These are phyloP conservation scores for Bellardia pandia DNA, from an alignment of 2,888 invertebrate genomes.

Conservation along the genomic window DNA sequence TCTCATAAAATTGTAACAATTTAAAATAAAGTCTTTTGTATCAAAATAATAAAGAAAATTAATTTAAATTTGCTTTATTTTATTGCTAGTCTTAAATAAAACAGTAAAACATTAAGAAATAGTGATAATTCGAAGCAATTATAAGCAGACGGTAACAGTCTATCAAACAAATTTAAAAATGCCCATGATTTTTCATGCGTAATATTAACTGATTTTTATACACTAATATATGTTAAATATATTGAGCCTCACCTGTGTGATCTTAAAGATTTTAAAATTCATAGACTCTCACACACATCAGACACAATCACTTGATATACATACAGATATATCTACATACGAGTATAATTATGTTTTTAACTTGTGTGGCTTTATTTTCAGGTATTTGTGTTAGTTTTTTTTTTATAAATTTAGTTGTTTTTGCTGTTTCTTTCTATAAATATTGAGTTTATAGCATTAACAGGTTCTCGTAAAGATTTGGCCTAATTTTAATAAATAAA, in stretches of 20 bases:
- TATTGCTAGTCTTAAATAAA: too few relatives aligned
- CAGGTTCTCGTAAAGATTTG: conserved; percentile 69
- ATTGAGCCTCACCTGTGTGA: background rate
- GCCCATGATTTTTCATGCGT: too few relatives aligned
- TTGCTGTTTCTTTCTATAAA: conserved; percentile 20
- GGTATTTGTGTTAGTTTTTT: background rate
- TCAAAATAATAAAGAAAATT: background rate
- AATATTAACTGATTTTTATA: too few relatives aligned
- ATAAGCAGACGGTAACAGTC: too few relatives aligned
- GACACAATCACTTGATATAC: background rate
- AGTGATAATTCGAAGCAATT: too few relatives aligned
- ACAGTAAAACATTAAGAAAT: too few relatives aligned
- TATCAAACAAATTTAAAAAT: too few relatives aligned
- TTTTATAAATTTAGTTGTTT: background rate
- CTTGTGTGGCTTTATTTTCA: conserved; percentile 1
- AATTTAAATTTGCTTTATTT: background rate
- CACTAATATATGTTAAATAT: too few relatives aligned
- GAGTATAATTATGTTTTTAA: background rate
- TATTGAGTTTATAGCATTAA: conserved; percentile 53
- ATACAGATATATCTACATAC: background rate
- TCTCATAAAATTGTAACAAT: background rate
- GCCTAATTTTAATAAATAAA: conserved; percentile 66
- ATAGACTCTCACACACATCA: background rate
- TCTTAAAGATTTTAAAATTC: background rate
- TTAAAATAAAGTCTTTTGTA: background rate